Evolutionary conservation across 2,113 vertebrate species (phyloP).

Genomic region (Genyomyrus donnyi): DNA sequence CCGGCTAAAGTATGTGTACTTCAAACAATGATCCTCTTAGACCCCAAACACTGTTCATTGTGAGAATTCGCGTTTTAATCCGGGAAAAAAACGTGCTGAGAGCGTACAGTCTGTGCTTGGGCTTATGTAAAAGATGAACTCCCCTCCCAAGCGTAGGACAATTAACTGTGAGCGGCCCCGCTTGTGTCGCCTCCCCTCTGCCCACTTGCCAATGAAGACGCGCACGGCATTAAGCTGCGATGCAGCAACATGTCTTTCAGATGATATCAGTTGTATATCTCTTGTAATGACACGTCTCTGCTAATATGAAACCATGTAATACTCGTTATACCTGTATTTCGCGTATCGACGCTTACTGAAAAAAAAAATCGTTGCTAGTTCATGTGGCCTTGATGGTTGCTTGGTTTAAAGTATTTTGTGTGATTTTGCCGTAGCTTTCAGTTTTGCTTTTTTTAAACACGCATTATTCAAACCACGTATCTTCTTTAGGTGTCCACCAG

Average conservation of each 20-base stretch:
- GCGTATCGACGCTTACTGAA: background rate
- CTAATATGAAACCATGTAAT: background rate
- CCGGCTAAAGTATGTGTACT: background rate
- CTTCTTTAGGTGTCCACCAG: background rate
- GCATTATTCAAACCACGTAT: background rate
- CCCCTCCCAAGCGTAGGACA: background rate
- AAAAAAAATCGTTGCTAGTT: background rate
- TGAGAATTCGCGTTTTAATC: conserved; percentile 9
- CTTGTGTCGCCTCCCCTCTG: background rate
- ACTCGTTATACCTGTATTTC: background rate
- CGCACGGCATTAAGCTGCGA: background rate
- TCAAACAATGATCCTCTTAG: conserved; percentile 20
- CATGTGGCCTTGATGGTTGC: no score
- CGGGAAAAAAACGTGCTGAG: background rate
- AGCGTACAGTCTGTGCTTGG: background rate
- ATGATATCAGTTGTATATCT: background rate
- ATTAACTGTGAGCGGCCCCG: background rate
- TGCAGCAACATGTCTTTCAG: background rate
- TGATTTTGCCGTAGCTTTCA: background rate
- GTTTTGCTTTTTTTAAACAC: background rate
- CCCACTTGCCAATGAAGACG: background rate
- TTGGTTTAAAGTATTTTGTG: background rate
- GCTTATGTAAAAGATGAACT: conserved; percentile 10
- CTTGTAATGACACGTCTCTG: background rate
- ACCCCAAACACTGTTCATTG: conserved; percentile 9